Percentiles rank a stretch among this genome's conserved stretches.
Evolutionary conservation across 2,113 vertebrate genomes (phyloP).

Genomic region (Engraulis encrasicolus): DNA sequence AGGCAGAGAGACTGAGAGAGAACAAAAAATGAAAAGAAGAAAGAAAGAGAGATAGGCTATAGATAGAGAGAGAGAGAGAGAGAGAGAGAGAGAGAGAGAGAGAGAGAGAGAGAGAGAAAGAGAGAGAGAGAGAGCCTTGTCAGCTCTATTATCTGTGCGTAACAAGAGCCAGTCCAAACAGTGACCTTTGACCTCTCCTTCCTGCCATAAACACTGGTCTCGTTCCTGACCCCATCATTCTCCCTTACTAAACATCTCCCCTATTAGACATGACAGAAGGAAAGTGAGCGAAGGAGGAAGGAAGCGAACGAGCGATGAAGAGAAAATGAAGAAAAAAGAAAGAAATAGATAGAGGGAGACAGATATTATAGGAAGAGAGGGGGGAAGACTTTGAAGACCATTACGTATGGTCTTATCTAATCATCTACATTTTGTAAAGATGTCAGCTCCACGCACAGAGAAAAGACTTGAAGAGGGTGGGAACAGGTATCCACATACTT

Average conservation of each 20-base stretch:
- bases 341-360: not conserved
- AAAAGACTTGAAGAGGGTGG: no score
- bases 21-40: no score
- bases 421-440: no score
- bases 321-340: not conserved
- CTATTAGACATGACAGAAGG: constrained; percentile 39
- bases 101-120: not conserved
- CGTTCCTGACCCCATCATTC: constrained; percentile 42
- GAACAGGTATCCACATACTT: no score
- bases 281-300: not conserved
- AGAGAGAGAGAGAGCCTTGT: not conserved
- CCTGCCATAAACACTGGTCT: constrained; percentile 46
- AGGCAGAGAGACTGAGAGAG: no score
- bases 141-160: constrained; percentile 36
- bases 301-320: no score
- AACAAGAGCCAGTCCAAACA: constrained; percentile 52
- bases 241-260: constrained; percentile 45
- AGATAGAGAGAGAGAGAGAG: no score
- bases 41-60: no score
- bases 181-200: constrained; percentile 41
- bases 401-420: no score
- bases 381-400: no score
- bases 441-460: no score
- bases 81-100: not conserved
- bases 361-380: not conserved